Conservation (phyloP, 1,140 invertebrate species). For the Aphaenogaster rudis region DNA sequence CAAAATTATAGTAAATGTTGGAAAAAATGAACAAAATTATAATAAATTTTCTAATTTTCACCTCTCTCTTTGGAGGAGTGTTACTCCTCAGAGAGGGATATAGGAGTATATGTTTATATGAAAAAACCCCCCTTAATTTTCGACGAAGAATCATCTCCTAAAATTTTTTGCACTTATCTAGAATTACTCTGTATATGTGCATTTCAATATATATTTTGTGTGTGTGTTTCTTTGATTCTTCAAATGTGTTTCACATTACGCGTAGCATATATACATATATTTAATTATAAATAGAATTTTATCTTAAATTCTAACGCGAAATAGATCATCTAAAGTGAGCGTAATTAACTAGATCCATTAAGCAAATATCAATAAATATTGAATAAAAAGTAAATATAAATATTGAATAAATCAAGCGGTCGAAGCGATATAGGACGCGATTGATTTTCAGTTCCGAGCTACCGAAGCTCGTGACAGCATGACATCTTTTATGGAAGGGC, state of each 20-base stretch:
- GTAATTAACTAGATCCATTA: conserved; percentile 4
- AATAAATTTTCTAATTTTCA: too few species aligned
- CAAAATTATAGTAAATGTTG: too few species aligned
- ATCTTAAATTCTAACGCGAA: neutral
- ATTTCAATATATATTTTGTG: too few species aligned
- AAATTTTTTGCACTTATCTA: too few species aligned
- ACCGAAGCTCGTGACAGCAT: conserved; percentile 78
- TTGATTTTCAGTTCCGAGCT: conserved; percentile 81
- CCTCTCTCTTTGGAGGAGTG: too few species aligned
- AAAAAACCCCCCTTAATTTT: too few species aligned
- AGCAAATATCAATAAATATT: neutral
- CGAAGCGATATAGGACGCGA: conserved; percentile 6
- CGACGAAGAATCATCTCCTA: too few species aligned
- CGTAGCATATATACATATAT: neutral
- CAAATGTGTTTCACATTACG: neutral
- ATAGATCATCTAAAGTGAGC: neutral
- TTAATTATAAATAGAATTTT: neutral
- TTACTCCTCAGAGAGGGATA: too few species aligned
- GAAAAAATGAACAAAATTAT: too few species aligned
- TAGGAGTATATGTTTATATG: too few species aligned
- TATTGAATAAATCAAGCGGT: conserved; percentile 58
- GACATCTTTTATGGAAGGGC: conserved; percentile 81
- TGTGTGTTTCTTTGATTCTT: neutral
- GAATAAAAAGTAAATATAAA: conserved; percentile 49
- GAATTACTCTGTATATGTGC: too few species aligned